phyloP scores from a whole-genome alignment of 2,797 vertebrate genomes.

The Miichthys miiuy region DNA sequence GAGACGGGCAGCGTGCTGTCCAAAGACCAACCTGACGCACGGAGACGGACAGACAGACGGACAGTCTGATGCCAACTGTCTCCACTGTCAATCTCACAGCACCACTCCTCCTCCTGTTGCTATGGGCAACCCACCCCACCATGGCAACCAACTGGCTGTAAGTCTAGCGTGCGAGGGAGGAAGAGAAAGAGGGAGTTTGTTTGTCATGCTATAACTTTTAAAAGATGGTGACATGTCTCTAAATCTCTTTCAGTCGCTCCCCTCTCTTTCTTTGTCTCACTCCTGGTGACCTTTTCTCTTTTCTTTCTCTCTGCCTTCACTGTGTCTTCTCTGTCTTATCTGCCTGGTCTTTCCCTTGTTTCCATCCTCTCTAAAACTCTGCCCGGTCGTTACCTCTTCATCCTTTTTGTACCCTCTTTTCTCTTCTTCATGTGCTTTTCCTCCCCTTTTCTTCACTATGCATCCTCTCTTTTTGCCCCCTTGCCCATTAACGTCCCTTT shows the following conservation, averaged over 20 bases:
- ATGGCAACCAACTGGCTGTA: conserved; percentile 92
- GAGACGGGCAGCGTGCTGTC: conserved; percentile 72
- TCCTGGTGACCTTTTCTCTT: conserved; percentile 81
- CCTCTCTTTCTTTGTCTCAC: conserved; percentile 77
- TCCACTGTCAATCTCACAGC: conserved; percentile 88
- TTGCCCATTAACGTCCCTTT: conserved; percentile 23
- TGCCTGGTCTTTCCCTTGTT: conserved; percentile 65
- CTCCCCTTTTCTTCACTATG: conserved; percentile 39
- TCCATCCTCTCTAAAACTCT: conserved; percentile 68
- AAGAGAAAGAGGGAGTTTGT: conserved; percentile 82
- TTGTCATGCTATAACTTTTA: conserved; percentile 88
- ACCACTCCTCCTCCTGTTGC: conserved; percentile 91
- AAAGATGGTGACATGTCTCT: conserved; percentile 86
- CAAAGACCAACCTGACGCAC: conserved; percentile 79
- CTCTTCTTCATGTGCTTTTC: conserved; percentile 37
- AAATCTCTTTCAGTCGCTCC: conserved; percentile 80
- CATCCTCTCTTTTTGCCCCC: conserved; percentile 41
- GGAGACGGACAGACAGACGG: conserved; percentile 82
- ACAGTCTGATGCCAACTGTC: conserved; percentile 91
- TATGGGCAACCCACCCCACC: conserved; percentile 89
- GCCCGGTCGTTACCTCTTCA: conserved; percentile 57
- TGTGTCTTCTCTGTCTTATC: conserved; percentile 59
- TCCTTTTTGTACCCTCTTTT: conserved; percentile 49
- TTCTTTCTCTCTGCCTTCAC: conserved; percentile 68
- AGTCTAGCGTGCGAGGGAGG: conserved; percentile 77